Base-by-base conservation (phyloP, 2,113 vertebrate species). In the Centropus bengalensis region DNA sequence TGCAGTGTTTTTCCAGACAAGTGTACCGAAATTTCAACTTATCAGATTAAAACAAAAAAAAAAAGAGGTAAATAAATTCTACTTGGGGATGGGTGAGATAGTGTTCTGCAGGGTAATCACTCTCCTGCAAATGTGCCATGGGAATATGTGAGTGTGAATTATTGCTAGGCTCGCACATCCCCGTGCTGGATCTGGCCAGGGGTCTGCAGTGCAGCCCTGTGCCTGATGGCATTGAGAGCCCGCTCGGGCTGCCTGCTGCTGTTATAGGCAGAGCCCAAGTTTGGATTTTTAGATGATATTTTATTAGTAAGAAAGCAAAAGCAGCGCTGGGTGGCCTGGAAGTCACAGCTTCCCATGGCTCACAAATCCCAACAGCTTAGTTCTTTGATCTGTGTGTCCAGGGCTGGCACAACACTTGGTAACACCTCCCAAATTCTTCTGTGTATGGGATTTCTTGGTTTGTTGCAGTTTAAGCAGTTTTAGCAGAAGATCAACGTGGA, bases 11-110 rank as follows among this genome's bases (percentile, higher is more conserved):
- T 70, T 69, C 26, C 51, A 90, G 91, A 87, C 91, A 82, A 81
- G 54, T 70, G 58, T 73, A 44, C 82, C 82, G 90, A 93, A 96
- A 94, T 84, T 82, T 86, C 86, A 66, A 54, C 24, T 94, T 96
- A 91, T 51, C 90, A 88, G 90, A 94, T 94, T 86, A 84, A 94
- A 91, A 71, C 60, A 42, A 91, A 76, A 42, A 91, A 76, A 64
- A 38, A 47, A 49, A 77, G 54, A 73, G 47, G 79, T 62, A 59
- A 76, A 67, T 84, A 79, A 96, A 79, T 89, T 73, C 67, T 74
- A 33, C 26, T 91, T 62, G 14, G 52, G 52, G 78, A 45, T 64
- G 36, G 63, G 68, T 81, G 81, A 79, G 59, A 14, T 21, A 84
- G 55, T 1, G 16, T 2, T 68, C 77, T 63, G 80, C 64, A 62